Conservation (phyloP, 2,888 invertebrate genomes). For the Drosophila anceps region DNA sequence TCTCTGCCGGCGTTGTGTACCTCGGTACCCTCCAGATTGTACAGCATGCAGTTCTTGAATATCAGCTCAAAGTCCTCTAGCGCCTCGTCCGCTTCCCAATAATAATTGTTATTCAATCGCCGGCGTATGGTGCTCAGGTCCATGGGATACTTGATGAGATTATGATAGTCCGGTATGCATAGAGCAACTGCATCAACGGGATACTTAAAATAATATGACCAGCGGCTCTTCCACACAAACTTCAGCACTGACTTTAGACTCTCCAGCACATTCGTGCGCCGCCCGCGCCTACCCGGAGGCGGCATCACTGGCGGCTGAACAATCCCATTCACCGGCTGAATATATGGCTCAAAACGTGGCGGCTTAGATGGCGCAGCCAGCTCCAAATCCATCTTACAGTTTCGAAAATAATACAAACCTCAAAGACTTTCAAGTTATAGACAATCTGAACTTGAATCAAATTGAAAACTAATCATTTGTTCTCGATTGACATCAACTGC, state of each 20-base stretch:
- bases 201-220: slow-evolving; percentile 20
- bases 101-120: slow-evolving; percentile 47
- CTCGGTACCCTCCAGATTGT: slow-evolving; percentile 20
- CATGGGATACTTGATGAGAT: slow-evolving; percentile 39
- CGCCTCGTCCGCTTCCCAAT: slow-evolving; percentile 44
- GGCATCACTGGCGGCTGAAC: slow-evolving; percentile 52
- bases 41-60: slow-evolving; percentile 48
- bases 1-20: slow-evolving; percentile 34
- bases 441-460: too few relatives aligned
- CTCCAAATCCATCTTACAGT: background rate
- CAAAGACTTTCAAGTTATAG: too few relatives aligned
- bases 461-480: background rate
- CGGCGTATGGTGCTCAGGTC: slow-evolving; percentile 45
- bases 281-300: slow-evolving; percentile 31
- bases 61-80: slow-evolving; percentile 46
- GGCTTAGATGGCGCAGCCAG: background rate
- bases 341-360: background rate
- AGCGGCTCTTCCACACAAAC: slow-evolving; percentile 9
- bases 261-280: slow-evolving; percentile 47
- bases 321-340: slow-evolving; percentile 49
- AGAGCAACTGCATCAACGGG: slow-evolving; percentile 44
- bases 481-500: background rate
- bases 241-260: slow-evolving; percentile 19
- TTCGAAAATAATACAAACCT: too few relatives aligned
- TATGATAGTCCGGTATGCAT: slow-evolving; percentile 39